phyloP scores from a whole-genome alignment of 2,113 vertebrate genomes.

The Abramis brama region DNA sequence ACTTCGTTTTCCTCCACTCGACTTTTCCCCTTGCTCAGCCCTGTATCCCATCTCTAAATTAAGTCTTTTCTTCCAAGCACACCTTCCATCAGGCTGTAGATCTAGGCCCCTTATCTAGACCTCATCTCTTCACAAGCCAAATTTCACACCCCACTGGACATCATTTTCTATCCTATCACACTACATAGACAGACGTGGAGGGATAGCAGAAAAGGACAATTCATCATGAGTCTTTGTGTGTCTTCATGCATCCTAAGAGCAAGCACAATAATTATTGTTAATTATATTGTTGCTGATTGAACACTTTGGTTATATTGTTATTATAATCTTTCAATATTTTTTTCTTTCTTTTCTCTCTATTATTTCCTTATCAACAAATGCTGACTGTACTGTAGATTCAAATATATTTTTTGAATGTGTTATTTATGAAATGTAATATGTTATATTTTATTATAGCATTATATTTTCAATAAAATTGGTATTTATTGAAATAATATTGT shows the following conservation, averaged over 20 bases:
- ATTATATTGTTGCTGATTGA: slow-evolving; percentile 28
- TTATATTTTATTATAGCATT: background rate
- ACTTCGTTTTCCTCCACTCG: slow-evolving; percentile 30
- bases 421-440: too few species aligned
- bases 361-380: background rate
- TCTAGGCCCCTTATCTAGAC: slow-evolving; percentile 51
- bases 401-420: background rate
- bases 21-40: background rate
- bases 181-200: slow-evolving; percentile 38
- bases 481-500: background rate
- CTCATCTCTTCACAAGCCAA: slow-evolving; percentile 42
- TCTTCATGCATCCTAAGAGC: slow-evolving; percentile 28
- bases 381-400: background rate
- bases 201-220: slow-evolving; percentile 35
- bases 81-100: slow-evolving; percentile 46
- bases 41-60: slow-evolving; percentile 50
- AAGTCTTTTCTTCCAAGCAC: slow-evolving; percentile 53
- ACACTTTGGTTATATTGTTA: background rate
- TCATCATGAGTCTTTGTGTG: slow-evolving; percentile 24
- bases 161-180: slow-evolving; percentile 41
- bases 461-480: background rate
- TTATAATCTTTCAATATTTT: background rate
- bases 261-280: background rate
- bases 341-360: background rate
- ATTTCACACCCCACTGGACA: slow-evolving; percentile 53